Conservation (phyloP, 2,113 vertebrate species). For the Silurus glanis region DNA sequence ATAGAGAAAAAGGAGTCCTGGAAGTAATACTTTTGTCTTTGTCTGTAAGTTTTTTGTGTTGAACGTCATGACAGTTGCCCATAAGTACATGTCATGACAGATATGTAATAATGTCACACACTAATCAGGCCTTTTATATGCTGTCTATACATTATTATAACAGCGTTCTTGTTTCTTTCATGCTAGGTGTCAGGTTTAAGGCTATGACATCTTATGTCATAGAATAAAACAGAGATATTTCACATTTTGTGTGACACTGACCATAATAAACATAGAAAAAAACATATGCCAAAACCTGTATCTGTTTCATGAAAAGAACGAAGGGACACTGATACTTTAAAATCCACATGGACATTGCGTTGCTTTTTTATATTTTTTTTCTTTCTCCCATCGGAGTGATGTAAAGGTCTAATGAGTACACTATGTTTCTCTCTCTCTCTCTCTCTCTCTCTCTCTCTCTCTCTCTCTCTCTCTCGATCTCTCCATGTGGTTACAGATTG, state of each 20-base stretch:
- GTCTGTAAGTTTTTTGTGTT: background rate
- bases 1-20: no score
- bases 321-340: background rate
- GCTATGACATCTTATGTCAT: background rate
- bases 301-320: background rate
- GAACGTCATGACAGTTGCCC: background rate
- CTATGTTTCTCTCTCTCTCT: background rate
- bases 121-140: background rate
- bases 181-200: background rate
- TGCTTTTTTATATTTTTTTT: constrained; percentile 8
- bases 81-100: background rate
- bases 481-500: background rate
- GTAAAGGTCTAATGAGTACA: constrained; percentile 22
- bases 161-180: background rate
- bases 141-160: background rate
- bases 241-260: background rate
- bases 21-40: no score
- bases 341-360: background rate
- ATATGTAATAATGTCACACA: background rate
- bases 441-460: background rate
- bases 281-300: background rate
- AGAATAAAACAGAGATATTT: background rate
- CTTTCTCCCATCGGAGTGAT: background rate
- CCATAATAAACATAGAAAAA: background rate
- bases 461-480: background rate